Evolutionary conservation across 2,888 invertebrate genomes (phyloP).

Genomic region (Apodemia mormo): DNA sequence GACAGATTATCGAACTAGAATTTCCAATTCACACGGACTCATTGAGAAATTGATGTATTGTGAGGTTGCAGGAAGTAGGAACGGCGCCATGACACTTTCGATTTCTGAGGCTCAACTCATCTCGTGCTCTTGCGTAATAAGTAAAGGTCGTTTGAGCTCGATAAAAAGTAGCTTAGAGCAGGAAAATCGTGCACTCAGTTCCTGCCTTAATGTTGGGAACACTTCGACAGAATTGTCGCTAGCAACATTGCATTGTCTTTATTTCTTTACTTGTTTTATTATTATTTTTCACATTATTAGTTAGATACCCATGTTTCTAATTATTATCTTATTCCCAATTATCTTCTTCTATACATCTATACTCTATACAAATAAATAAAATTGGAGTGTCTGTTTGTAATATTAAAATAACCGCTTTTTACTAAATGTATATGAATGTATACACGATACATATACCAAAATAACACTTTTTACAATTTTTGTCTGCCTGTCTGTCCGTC

Average conservation of each 20-base stretch:
- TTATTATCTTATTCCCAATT: too few relatives aligned
- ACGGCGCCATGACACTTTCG: constrained; percentile 17
- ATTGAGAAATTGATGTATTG: constrained; percentile 16
- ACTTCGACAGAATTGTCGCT: background rate
- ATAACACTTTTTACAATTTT: too few relatives aligned
- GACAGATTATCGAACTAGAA: constrained; percentile 13
- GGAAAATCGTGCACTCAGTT: background rate
- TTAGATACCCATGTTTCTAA: too few relatives aligned
- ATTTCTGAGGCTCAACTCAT: constrained; percentile 7
- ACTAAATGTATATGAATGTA: too few relatives aligned
- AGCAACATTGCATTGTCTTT: too few relatives aligned
- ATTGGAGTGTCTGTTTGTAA: too few relatives aligned
- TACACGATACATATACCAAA: too few relatives aligned
- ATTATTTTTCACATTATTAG: background rate
- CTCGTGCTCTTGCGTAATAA: constrained; percentile 1
- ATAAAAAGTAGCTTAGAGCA: constrained; percentile 9
- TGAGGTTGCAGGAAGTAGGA: constrained; percentile 11
- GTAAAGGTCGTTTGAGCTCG: constrained; percentile 11
- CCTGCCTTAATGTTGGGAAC: background rate
- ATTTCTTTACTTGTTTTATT: too few relatives aligned
- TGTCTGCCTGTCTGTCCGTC: too few relatives aligned
- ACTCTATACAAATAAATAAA: too few relatives aligned
- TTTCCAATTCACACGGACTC: constrained; percentile 14
- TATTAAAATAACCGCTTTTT: too few relatives aligned
- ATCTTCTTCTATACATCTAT: too few relatives aligned